Conservation (phyloP, 2,888 invertebrate species). For the Cataglyphis albicans region DNA sequence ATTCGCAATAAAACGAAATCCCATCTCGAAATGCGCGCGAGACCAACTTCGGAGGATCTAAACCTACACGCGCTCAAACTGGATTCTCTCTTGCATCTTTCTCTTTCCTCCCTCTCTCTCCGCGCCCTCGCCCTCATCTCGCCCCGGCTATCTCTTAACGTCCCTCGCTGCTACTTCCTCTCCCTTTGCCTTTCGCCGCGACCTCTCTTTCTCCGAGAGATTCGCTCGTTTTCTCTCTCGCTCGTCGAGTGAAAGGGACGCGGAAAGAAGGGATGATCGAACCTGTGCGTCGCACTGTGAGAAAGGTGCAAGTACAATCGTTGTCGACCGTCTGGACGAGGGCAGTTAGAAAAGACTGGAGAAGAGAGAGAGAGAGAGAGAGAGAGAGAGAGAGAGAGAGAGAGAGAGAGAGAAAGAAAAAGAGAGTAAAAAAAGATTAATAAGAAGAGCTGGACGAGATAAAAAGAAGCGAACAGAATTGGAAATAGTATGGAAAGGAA, state of each 20-base stretch:
- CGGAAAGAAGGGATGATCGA: conserved; percentile 69
- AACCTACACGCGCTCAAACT: conserved; percentile 76
- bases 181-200: conserved; percentile 30
- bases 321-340: conserved; percentile 60
- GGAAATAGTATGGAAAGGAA: conserved; percentile 54
- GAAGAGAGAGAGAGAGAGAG: conserved; percentile 45
- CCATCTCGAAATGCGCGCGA: conserved; percentile 77
- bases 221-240: conserved; percentile 51
- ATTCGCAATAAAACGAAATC: conserved; percentile 83
- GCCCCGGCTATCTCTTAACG: conserved; percentile 15
- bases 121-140: conserved; percentile 24
- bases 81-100: conserved; percentile 74
- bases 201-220: conserved; percentile 38
- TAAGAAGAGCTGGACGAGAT: conserved; percentile 41
- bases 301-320: conserved; percentile 76
- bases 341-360: conserved; percentile 36
- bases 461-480: conserved; percentile 45
- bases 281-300: conserved; percentile 69
- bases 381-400: not conserved
- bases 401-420: not conserved
- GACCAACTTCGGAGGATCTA: conserved; percentile 73
- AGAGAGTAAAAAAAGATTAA: not conserved
- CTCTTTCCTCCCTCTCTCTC: conserved; percentile 53
- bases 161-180: conserved; percentile 1
- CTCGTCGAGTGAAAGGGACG: conserved; percentile 71